These are phyloP conservation scores for Orthosia gracilis DNA, from an alignment of 2,888 invertebrate species.

Conservation along the genomic window DNA sequence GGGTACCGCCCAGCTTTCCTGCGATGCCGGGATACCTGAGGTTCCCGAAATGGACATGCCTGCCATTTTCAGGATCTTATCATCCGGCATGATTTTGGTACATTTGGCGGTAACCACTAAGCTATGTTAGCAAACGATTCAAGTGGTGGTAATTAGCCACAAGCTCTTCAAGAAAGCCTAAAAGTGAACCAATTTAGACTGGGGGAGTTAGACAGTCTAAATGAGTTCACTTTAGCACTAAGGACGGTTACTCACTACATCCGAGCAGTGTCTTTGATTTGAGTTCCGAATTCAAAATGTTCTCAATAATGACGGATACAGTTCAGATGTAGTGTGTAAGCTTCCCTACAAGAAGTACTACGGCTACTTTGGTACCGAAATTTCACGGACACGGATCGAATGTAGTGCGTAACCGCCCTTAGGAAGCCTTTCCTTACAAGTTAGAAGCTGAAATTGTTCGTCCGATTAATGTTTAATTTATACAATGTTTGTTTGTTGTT, in stretches of 20 bases:
- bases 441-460: constrained; percentile 8
- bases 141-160: constrained; percentile 2
- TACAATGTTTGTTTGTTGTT: constrained; percentile 32
- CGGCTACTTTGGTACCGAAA: too few species aligned
- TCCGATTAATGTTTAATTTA: constrained; percentile 23
- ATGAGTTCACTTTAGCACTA: background rate
- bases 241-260: background rate
- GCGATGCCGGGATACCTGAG: too few species aligned
- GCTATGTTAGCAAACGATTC: constrained; percentile 2
- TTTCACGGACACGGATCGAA: too few species aligned
- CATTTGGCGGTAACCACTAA: too few species aligned
- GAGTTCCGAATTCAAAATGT: too few species aligned
- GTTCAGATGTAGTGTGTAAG: too few species aligned
- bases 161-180: background rate
- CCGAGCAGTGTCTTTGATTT: too few species aligned
- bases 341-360: background rate
- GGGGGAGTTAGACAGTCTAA: background rate
- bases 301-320: too few species aligned
- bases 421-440: background rate
- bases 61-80: too few species aligned
- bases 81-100: too few species aligned
- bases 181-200: background rate
- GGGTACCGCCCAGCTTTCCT: too few species aligned
- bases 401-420: background rate
- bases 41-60: too few species aligned